Percentiles rank a stretch among this genome's conserved stretches.
These are phyloP conservation scores for Hyaena hyaena DNA, from an alignment of 2,113 vertebrate species.

Conservation along the genomic window DNA sequence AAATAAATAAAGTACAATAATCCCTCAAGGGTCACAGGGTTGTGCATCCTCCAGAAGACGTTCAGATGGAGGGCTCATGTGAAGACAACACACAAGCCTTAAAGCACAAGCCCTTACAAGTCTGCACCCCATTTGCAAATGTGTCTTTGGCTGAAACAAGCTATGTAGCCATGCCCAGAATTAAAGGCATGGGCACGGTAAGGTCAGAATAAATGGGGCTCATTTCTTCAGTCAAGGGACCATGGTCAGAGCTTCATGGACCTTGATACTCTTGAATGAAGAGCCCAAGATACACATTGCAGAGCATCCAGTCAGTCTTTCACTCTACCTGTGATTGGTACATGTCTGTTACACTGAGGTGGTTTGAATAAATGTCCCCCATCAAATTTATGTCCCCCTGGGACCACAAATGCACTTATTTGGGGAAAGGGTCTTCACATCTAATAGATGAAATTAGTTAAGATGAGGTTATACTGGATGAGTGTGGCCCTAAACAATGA, in stretches of 20 bases:
- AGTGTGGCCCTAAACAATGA: neutral
- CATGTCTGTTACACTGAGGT: too few species aligned
- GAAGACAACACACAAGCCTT: neutral
- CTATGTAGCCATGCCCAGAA: neutral
- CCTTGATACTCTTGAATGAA: accelerated
- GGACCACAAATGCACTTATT: neutral
- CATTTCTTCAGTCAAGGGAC: neutral
- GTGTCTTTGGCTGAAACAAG: neutral
- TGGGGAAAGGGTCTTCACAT: neutral
- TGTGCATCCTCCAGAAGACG: too few species aligned
- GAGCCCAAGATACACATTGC: too few species aligned
- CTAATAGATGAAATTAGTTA: neutral
- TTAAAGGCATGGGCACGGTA: neutral
- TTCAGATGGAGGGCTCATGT: neutral
- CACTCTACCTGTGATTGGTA: too few species aligned
- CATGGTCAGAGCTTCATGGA: neutral
- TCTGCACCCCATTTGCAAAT: neutral
- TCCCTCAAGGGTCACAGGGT: neutral
- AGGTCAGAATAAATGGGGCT: accelerated
- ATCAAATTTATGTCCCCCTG: neutral
- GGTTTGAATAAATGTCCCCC: neutral
- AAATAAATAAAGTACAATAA: neutral
- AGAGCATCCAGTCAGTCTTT: too few species aligned
- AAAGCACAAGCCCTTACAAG: neutral
- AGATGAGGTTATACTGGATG: too few species aligned